Evolutionary conservation across 2,888 invertebrate species (phyloP).

Genomic region (Craniophora ligustri): DNA sequence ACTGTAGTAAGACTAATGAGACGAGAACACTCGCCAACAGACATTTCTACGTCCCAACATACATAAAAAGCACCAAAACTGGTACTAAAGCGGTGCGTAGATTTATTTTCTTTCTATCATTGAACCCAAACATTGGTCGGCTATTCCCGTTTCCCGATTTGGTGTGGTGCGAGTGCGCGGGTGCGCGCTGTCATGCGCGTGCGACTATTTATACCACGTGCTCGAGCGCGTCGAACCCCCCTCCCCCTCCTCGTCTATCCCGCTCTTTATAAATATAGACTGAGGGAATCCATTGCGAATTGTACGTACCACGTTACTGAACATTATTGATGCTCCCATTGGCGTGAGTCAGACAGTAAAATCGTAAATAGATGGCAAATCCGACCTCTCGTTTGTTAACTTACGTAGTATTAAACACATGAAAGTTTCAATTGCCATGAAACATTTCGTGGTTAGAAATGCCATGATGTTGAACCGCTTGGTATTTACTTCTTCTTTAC

Average conservation of each 20-base stretch:
- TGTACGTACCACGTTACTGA: constrained; percentile 54
- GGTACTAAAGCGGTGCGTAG: neutral
- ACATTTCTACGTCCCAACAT: constrained; percentile 3
- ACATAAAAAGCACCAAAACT: constrained; percentile 7
- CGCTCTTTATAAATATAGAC: constrained; percentile 78
- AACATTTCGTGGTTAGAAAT: constrained; percentile 12
- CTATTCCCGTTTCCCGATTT: constrained; percentile 81
- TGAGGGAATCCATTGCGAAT: constrained; percentile 81
- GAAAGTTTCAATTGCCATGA: constrained; percentile 1
- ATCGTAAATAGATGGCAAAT: constrained; percentile 56
- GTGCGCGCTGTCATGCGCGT: constrained; percentile 73
- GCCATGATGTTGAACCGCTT: too few species aligned
- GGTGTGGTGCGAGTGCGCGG: constrained; percentile 75
- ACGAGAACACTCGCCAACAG: neutral
- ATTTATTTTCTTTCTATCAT: constrained; percentile 33
- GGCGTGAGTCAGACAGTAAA: constrained; percentile 62
- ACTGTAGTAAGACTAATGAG: constrained; percentile 10
- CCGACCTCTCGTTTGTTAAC: constrained; percentile 25
- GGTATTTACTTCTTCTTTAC: too few species aligned
- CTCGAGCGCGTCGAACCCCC: constrained; percentile 56
- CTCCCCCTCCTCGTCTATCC: constrained; percentile 63
- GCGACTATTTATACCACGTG: constrained; percentile 85
- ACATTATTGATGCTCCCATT: constrained; percentile 60
- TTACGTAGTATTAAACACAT: constrained; percentile 11
- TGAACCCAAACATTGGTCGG: constrained; percentile 58